Base-by-base conservation (phyloP, 2,113 vertebrate genomes). In the Collichthys lucidus region DNA sequence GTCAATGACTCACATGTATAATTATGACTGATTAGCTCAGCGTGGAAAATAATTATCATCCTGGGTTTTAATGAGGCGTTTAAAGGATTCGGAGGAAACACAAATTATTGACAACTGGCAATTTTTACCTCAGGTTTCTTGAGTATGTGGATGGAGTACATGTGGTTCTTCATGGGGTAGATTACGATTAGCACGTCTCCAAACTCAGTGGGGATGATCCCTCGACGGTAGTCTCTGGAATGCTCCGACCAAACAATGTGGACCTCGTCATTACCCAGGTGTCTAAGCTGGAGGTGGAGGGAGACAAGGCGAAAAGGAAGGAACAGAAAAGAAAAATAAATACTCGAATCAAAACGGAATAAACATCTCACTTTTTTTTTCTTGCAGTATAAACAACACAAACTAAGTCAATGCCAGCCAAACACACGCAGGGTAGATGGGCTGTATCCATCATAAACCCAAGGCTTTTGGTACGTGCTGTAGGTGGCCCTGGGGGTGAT, bases 181-280 rank as follows among this genome's bases (percentile, higher is more conserved):
- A 99, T 99, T 92, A 99, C 85, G 84, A 99, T 98, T 53, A 99
- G 96, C 49, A 99, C 98, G 69, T 99, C 98, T 86, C 98, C 98
- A 76, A 99, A 99, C 92, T 99, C 98, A 11, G 98, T 99, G 88
- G 98, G 98, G 92, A 99, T 99, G 92, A 99, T 99, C 86, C 98
- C 98, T 89, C 97, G 95, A 19, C 98, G 95, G 88, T 99, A 99
- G 92, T 99, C 98, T 91, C 98, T 96, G 83, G 96, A 97, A 92
- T 99, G 98, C 87, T 99, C 98, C 55, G 98, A 99, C 98, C 98
- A 99, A 87, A 99, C 95, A 69, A 99, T 99, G 92, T 99, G 98
- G 55, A 99, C 98, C 94, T 99, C 98, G 66, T 99, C 98, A 73
- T 99, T 99, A 90, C 98, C 98, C 92, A 99, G 95, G 93, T 99